Conservation (phyloP, 37 sponge, comb jelly and placozoan species). For the Cladorhizidae sp. region DNA sequence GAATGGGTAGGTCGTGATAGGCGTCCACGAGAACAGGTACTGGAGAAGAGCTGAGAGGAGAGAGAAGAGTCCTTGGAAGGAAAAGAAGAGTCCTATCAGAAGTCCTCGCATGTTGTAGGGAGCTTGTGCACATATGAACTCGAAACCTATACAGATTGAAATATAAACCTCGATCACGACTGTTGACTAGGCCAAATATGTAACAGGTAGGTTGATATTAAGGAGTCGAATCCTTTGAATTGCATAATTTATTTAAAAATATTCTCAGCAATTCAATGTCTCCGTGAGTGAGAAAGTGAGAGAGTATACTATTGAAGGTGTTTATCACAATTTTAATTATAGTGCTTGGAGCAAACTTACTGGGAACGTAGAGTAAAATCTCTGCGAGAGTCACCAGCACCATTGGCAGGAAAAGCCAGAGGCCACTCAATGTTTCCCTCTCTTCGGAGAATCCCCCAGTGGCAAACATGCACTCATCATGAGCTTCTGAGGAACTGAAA, state of each 20-base stretch:
- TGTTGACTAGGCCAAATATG: no score
- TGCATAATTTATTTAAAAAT: no score
- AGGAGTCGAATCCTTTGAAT: no score
- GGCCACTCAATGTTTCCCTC: not conserved
- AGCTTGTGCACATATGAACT: constrained; percentile 64
- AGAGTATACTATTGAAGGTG: no score
- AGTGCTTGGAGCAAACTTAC: constrained; percentile 12
- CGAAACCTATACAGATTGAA: constrained; percentile 45
- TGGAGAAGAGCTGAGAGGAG: constrained; percentile 24
- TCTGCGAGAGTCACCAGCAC: constrained; percentile 41
- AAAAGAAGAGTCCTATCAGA: constrained; percentile 61
- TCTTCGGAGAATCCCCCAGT: not conserved
- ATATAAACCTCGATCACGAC: no score
- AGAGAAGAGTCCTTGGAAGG: constrained; percentile 47
- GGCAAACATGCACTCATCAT: constrained; percentile 19
- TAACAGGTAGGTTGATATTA: no score
- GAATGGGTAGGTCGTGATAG: constrained; percentile 9
- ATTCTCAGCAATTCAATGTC: no score
- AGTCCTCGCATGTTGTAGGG: constrained; percentile 60
- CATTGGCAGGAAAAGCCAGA: constrained; percentile 34
- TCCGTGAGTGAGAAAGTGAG: no score
- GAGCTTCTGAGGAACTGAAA: not conserved
- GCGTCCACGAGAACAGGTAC: constrained; percentile 18
- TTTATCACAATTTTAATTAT: not conserved
- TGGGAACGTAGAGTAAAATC: constrained; percentile 38